A percentile compares a stretch with the other conserved stretches of the same genome.
Conservation (phyloP, 2,888 invertebrate genomes). For the Bellardia bayeri region DNA sequence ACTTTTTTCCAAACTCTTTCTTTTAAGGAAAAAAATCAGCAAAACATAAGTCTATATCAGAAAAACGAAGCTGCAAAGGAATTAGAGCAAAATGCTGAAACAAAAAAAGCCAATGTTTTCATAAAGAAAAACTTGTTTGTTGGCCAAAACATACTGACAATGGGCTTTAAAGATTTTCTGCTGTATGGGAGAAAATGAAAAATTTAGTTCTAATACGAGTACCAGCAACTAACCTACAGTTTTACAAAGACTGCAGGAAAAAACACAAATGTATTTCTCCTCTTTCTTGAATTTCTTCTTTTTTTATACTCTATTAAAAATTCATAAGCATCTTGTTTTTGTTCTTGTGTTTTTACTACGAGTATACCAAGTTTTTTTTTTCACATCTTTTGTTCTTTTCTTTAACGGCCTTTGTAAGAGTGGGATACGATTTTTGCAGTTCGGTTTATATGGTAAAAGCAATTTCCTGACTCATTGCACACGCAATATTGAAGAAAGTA, state of each 20-base stretch:
- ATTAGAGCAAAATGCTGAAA: slow-evolving; percentile 7
- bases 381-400: background rate
- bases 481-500: slow-evolving; percentile 64
- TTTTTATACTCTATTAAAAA: slow-evolving; percentile 68
- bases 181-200: slow-evolving; percentile 1
- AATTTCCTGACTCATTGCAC: slow-evolving; percentile 74
- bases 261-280: slow-evolving; percentile 37
- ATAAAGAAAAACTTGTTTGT: slow-evolving; percentile 26
- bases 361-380: background rate
- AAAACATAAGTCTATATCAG: slow-evolving; percentile 18
- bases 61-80: slow-evolving; percentile 4
- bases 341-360: background rate
- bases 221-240: background rate
- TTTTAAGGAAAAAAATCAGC: background rate
- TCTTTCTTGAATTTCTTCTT: slow-evolving; percentile 45
- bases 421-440: slow-evolving; percentile 44
- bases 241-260: background rate
- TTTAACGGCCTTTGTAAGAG: slow-evolving; percentile 36
- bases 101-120: slow-evolving; percentile 13
- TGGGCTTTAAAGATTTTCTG: slow-evolving; percentile 46
- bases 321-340: slow-evolving; percentile 65
- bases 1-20: slow-evolving; percentile 33
- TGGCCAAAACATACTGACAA: slow-evolving; percentile 49
- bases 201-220: slow-evolving; percentile 9
- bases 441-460: slow-evolving; percentile 63